A percentile compares a stretch with the other conserved stretches of the same genome.
Evolutionary conservation across 2,113 vertebrate genomes (phyloP).

Genomic region (Phoenicopterus ruber): DNA sequence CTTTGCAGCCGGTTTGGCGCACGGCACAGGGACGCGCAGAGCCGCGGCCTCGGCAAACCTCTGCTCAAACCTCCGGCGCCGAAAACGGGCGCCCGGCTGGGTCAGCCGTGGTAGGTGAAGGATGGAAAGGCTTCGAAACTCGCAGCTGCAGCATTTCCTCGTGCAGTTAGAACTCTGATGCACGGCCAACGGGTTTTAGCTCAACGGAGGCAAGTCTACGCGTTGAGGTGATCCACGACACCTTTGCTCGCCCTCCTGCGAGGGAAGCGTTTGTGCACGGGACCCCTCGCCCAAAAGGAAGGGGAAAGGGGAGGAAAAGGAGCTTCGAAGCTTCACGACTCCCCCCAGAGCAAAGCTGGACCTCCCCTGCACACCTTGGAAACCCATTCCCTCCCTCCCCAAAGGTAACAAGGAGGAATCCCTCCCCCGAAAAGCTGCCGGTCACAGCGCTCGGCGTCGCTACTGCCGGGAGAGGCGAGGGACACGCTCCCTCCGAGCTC

Average conservation of each 20-base stretch:
- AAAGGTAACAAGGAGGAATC: neutral
- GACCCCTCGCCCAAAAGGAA: neutral
- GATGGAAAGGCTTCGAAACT: accelerated
- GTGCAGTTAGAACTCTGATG: neutral
- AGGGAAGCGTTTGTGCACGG: neutral
- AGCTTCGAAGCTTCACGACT: accelerated
- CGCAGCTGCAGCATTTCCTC: neutral
- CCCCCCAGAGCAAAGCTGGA: neutral
- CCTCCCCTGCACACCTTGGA: accelerated
- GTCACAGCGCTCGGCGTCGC: accelerated
- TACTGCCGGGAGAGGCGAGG: accelerated
- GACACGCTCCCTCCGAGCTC: accelerated
- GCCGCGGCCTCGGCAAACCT: neutral
- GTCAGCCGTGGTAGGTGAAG: neutral
- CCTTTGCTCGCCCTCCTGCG: neutral
- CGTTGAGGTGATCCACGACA: accelerated
- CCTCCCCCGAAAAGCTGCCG: neutral
- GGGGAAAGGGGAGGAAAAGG: neutral
- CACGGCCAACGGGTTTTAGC: accelerated
- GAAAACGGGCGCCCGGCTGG: neutral
- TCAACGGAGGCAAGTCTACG: accelerated
- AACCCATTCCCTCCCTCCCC: neutral
- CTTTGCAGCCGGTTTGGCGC: neutral
- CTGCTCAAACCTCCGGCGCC: neutral
- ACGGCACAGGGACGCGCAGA: accelerated